Evolutionary conservation across 2,113 vertebrate species (phyloP), one percentile per base, ranked within the genome.

Genomic region (Crotalus helleri): DNA sequence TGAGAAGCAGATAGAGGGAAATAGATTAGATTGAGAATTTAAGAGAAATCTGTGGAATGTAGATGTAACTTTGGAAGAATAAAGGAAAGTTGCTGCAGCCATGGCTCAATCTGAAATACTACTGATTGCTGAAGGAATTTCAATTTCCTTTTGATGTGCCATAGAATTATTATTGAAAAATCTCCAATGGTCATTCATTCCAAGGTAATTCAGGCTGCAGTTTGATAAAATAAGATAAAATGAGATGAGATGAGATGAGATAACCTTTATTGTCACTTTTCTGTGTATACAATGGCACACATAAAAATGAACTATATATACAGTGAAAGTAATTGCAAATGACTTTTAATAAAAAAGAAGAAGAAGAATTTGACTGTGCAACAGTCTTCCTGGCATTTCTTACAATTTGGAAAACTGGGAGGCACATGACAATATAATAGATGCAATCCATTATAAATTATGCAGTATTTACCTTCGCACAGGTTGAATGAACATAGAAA

Each of bases 391-490:
- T 51, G 44, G 51, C 26, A 55, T 5, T 51, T 26, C 6, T 54
- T 58, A 39, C 9, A 26, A 10, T 17, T 26, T 59, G 21, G 55
- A 51, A 33, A 69, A 85, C 29, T 85, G 57, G 57, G 57, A 49
- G 51, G 29, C 10, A 23, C 23, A 26, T 86, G 86, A 57, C 21
- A 94, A 92, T 39, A 54, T 90, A 88, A 95, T 93, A 89, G 81
- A 93, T 87, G 89, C 90, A 93, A 94, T 93, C 13, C 61, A 96
- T 94, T 85, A 8, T 95, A 95, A 94, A 92, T 94, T 92, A 85
- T 94, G 93, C 86, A 96, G 95, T 93, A 96, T 96, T 97, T 97
- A 98, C 97, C 97, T 98, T 97, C 94, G 96, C 58, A 23, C 96
- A 95, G 85, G 96, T 96, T 92, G 96, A 97, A 97, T 95, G 95